Base-by-base conservation (phyloP, 2,888 invertebrate genomes). In the Malachius bipustulatus region DNA sequence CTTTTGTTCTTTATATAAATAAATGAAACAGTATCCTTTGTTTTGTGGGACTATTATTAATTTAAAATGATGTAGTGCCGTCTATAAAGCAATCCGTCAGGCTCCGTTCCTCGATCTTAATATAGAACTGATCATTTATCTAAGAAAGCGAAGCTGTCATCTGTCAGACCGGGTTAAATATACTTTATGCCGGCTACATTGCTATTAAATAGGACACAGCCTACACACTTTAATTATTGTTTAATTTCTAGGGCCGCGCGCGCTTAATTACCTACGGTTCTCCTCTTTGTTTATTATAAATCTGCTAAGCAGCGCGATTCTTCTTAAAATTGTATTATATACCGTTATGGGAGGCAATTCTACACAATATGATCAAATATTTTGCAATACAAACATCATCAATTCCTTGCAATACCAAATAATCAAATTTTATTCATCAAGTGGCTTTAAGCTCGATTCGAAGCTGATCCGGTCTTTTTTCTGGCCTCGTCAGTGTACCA, bases 121-220 rank as follows among this genome's bases (percentile, higher is more conserved):
- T 46, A 42, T 47, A 47, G 47, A 42, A 44, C 36, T 16, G 39
- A 45, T 45, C 43, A 45, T 45, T 45, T 45, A 45, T 45, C 43
- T 45, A 44, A 28, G 29, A 8, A 28, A 28, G 11, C 9, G 9
- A 28, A 31, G 10, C 8, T 33, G 33, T 33, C 26, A 27, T 33
- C 8, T 26, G 19, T 28, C 26, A 28, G 33, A n/a, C 31, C 8
- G 9, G 31, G 6, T 31, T 14, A 33, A 30, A 30, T 30, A 30
- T 14, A 30, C 14, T 13, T 30, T 30, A 30, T 30, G 30, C 30
- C 11, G n/a, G n/a, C 11, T 30, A 30, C 30, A 14, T 30, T 30
- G 11, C 30, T 30, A 30, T 11, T 30, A 13, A 30, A 30, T 30
- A 14, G 14, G 30, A 30, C 12, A 14, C 30, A 13, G 30, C 14